These are phyloP conservation scores for Ammospiza maritima DNA, from an alignment of 2,797 vertebrate genomes.

Conservation along the genomic window DNA sequence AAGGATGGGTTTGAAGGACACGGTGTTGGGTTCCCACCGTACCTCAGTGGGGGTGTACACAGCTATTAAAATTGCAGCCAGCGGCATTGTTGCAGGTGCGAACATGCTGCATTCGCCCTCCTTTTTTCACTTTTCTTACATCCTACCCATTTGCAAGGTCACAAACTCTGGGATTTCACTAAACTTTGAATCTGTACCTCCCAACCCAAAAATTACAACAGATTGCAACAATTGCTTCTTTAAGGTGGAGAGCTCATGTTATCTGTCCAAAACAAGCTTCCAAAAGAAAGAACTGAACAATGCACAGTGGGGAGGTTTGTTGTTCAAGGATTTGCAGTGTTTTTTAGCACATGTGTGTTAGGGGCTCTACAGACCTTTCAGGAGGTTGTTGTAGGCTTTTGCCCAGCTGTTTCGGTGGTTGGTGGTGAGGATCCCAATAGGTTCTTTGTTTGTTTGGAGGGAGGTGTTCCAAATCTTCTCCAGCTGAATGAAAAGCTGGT, in stretches of 20 bases:
- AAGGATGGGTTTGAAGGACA: neutral
- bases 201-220: neutral
- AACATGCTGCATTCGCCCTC: neutral
- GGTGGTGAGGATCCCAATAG: constrained; percentile 94
- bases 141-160: neutral
- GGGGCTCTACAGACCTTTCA: constrained; percentile 83
- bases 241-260: neutral
- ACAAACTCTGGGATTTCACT: neutral
- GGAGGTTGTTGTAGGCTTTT: constrained; percentile 93
- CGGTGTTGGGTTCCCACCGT: neutral
- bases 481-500: constrained; percentile 93
- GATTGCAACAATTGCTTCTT: neutral
- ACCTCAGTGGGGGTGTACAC: neutral
- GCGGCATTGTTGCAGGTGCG: neutral
- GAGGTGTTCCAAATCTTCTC: constrained; percentile 99
- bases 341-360: neutral
- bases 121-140: neutral
- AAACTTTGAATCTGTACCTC: neutral
- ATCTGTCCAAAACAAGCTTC: neutral
- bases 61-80: neutral
- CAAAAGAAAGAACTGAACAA: neutral
- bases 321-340: neutral
- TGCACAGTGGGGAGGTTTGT: neutral
- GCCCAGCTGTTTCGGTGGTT: constrained; percentile 98
- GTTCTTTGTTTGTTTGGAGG: constrained; percentile 96